Evolutionary conservation across 2,113 vertebrate genomes (phyloP).

Genomic region (Sisor rabdophorus): DNA sequence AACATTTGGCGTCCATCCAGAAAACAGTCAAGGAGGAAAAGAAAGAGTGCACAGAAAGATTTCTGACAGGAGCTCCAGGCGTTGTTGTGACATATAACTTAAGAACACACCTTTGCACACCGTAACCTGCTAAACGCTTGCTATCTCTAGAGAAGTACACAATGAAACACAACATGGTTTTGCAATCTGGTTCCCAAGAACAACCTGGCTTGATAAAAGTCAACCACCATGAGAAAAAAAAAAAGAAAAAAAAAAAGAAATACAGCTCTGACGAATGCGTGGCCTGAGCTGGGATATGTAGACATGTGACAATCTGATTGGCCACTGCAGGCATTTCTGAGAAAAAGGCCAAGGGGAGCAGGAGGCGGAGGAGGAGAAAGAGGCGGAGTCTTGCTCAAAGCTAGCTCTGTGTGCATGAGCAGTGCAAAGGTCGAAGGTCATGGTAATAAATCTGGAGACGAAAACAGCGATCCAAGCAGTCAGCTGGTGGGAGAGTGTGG

Average conservation of each 20-base stretch:
- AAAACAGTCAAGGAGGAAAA: constrained; percentile 23
- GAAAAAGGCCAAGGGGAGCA: background rate
- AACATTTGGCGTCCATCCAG: constrained; percentile 35
- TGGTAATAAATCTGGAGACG: constrained; percentile 34
- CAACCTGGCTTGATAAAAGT: constrained; percentile 32
- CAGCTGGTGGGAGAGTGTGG: constrained; percentile 58
- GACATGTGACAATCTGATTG: constrained; percentile 29
- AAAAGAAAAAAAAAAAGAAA: background rate
- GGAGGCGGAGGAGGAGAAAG: background rate
- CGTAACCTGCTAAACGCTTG: constrained; percentile 24
- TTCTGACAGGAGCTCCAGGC: constrained; percentile 27
- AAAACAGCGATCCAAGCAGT: constrained; percentile 54
- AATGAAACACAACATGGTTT: constrained; percentile 29
- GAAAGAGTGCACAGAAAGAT: constrained; percentile 23
- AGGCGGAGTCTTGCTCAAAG: constrained; percentile 13
- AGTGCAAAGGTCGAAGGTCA: constrained; percentile 39
- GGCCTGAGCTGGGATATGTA: constrained; percentile 14
- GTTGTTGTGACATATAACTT: constrained; percentile 35
- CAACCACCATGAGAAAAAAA: constrained; percentile 9
- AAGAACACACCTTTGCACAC: constrained; percentile 20
- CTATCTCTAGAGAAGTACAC: constrained; percentile 24
- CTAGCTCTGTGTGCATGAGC: constrained; percentile 19
- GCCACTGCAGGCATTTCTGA: constrained; percentile 23
- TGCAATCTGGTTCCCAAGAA: constrained; percentile 33
- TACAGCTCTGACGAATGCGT: constrained; percentile 1